These are phyloP conservation scores for Popillia japonica DNA, from an alignment of 1,140 invertebrate species.

Conservation along the genomic window DNA sequence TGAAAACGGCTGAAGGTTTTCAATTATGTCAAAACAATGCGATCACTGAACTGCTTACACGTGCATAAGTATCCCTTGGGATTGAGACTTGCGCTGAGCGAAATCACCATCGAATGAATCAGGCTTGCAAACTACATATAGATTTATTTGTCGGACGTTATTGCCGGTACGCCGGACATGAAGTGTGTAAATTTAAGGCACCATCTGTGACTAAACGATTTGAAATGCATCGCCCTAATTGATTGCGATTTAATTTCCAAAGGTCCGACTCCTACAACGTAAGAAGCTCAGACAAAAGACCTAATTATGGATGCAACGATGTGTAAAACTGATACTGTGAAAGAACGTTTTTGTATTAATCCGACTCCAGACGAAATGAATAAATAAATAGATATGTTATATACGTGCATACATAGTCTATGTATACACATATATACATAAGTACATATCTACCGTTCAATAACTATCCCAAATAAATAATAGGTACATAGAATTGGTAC, in stretches of 20 bases:
- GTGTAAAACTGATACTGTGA: neutral
- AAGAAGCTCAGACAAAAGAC: constrained; percentile 5
- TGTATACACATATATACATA: no score
- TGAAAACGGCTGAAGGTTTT: no score
- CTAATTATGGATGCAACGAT: constrained; percentile 26
- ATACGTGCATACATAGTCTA: no score
- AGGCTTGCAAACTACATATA: neutral
- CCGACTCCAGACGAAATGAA: neutral
- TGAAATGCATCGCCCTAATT: constrained; percentile 35
- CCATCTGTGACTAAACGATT: constrained; percentile 44
- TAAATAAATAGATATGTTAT: no score
- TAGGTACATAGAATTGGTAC: no score
- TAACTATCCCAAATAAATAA: no score
- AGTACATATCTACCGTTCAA: no score
- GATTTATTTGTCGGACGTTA: constrained; percentile 25
- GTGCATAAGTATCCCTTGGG: neutral
- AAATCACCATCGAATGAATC: constrained; percentile 24
- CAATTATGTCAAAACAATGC: no score
- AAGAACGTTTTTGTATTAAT: neutral
- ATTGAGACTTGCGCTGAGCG: neutral
- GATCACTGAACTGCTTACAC: no score
- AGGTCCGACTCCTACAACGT: neutral
- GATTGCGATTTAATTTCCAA: constrained; percentile 32
- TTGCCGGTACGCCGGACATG: constrained; percentile 25
- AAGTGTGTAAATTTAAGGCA: constrained; percentile 41